phyloP scores from a whole-genome alignment of 2,113 vertebrate genomes.

The Dromaius novaehollandiae region DNA sequence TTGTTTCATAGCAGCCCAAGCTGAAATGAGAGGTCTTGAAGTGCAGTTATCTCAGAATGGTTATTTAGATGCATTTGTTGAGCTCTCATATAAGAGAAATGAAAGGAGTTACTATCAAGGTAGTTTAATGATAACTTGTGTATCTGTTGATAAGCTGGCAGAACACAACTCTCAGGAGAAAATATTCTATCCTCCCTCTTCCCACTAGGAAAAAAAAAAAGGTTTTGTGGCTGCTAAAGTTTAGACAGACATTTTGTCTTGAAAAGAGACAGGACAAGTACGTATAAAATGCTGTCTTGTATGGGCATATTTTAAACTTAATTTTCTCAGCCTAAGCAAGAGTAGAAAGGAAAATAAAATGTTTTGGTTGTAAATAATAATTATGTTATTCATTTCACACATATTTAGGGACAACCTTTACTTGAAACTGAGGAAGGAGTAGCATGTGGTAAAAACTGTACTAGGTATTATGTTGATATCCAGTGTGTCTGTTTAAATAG shows the following conservation, averaged over 20 bases:
- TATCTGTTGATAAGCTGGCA: neutral
- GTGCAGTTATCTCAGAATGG: neutral
- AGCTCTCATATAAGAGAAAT: neutral
- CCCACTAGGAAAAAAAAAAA: neutral
- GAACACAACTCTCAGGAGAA: neutral
- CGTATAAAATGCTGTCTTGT: neutral
- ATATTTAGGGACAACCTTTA: neutral
- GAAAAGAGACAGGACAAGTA: neutral
- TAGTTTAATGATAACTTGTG: neutral
- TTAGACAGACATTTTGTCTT: neutral
- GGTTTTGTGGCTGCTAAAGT: neutral
- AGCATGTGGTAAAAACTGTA: neutral
- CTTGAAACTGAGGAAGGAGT: neutral
- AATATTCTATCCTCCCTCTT: neutral
- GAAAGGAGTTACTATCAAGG: neutral
- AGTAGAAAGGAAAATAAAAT: neutral
- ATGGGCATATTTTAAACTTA: fast-evolving
- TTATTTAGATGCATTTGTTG: neutral
- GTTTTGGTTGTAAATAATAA: neutral
- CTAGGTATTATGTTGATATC: neutral
- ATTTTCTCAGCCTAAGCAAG: neutral
- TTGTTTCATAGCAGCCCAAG: neutral
- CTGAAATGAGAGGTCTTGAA: neutral
- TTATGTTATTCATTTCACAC: neutral
- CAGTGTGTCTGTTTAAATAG: neutral